Percentiles rank a stretch among this genome's conserved stretches.
These are phyloP conservation scores for Chaetodon trifascialis DNA, from an alignment of 2,113 vertebrate species.

Conservation along the genomic window DNA sequence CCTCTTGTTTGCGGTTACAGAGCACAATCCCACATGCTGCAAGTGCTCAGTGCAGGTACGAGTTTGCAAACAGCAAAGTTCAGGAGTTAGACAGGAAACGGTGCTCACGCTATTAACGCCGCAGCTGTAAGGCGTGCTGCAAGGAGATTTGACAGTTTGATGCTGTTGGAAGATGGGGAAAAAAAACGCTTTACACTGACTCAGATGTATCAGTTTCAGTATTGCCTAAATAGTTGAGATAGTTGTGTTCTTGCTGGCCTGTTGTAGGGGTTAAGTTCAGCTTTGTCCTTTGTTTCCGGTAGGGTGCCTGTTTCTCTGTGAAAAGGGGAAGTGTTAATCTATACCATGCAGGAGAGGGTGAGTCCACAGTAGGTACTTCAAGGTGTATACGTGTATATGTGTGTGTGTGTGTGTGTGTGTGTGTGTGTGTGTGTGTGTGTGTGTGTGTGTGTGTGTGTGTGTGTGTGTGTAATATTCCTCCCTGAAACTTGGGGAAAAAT, in stretches of 20 bases:
- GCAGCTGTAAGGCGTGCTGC: constrained; percentile 19
- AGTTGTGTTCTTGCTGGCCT: constrained; percentile 12
- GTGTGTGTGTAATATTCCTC: neutral
- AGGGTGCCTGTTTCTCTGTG: constrained; percentile 85
- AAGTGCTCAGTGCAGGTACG: constrained; percentile 23
- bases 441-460: too few species aligned
- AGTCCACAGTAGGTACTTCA: constrained; percentile 42
- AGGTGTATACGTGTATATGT: neutral
- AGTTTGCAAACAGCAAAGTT: constrained; percentile 46
- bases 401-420: too few species aligned
- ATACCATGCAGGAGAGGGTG: constrained; percentile 91
- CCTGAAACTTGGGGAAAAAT: neutral
- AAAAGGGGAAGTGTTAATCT: constrained; percentile 86
- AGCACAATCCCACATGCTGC: constrained; percentile 55
- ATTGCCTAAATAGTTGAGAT: neutral
- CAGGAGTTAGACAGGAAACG: constrained; percentile 68
- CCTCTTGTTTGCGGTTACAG: constrained; percentile 55
- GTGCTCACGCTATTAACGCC: constrained; percentile 7
- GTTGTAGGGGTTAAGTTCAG: constrained; percentile 25
- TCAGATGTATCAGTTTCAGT: neutral
- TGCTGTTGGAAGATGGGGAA: neutral
- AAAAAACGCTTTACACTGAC: constrained; percentile 12
- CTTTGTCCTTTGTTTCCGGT: constrained; percentile 43
- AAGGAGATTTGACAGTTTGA: constrained; percentile 61
- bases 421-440: too few species aligned